Percentiles rank a stretch among this genome's conserved stretches.
These are phyloP conservation scores for Lithophane socia DNA, from an alignment of 2,888 invertebrate genomes.

Conservation along the genomic window DNA sequence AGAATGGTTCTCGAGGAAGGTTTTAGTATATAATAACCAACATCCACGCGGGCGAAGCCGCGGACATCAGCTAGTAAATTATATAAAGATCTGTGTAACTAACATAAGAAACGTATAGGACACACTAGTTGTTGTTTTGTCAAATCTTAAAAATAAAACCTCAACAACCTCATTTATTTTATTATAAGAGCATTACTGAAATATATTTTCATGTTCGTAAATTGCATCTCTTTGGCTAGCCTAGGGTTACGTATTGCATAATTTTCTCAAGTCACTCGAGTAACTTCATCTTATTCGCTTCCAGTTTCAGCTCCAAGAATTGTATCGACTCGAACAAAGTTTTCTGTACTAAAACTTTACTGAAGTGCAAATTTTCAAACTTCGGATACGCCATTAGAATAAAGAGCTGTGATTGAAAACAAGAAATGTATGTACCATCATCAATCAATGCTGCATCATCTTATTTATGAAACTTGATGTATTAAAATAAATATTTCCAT, in stretches of 20 bases:
- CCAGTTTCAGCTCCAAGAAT: conserved; percentile 40
- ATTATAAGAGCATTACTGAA: not conserved
- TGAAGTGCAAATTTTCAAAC: conserved; percentile 26
- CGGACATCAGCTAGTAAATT: not conserved
- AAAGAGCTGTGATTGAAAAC: conserved; percentile 31
- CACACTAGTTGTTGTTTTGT: not conserved
- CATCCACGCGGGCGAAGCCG: too few relatives aligned
- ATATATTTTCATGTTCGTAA: not conserved
- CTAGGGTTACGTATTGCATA: conserved; percentile 27
- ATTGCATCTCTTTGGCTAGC: not conserved
- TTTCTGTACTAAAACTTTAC: conserved; percentile 39
- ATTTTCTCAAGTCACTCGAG: conserved; percentile 29
- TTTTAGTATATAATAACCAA: too few relatives aligned
- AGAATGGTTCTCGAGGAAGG: too few relatives aligned
- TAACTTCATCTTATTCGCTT: conserved; percentile 44
- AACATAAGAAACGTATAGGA: not conserved
- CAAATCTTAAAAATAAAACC: not conserved
- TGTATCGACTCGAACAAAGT: conserved; percentile 46
- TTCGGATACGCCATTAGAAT: conserved; percentile 26
- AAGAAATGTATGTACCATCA: not conserved
- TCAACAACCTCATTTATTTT: not conserved
- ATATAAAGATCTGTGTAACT: not conserved
- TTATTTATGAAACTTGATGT: conserved; percentile 34
- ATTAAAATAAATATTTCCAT: conserved; percentile 35
- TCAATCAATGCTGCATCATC: conserved; percentile 36